phyloP scores from a whole-genome alignment of 2,797 vertebrate genomes.

The Borostomias antarcticus region DNA sequence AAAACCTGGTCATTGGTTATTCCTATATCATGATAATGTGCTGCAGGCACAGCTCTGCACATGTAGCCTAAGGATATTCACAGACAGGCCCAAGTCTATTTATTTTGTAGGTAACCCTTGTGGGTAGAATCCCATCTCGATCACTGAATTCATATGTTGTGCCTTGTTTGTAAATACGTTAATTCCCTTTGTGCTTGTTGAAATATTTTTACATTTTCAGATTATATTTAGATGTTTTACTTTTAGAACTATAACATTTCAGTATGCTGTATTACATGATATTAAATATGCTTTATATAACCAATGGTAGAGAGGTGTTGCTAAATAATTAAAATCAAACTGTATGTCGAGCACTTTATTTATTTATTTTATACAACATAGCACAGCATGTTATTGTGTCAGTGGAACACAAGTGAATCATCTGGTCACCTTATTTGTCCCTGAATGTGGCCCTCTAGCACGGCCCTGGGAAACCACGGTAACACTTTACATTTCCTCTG shows the following conservation, averaged over 20 bases:
- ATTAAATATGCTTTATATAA: conserved; percentile 47
- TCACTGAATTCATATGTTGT: conserved; percentile 24
- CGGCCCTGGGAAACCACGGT: not conserved
- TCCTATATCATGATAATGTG: not conserved
- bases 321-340: conserved; percentile 58
- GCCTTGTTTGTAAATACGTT: conserved; percentile 57
- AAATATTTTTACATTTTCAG: conserved; percentile 48
- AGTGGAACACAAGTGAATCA: conserved; percentile 22
- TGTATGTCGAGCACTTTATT: conserved; percentile 79
- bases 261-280: conserved; percentile 59
- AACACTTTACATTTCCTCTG: not conserved
- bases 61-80: not conserved
- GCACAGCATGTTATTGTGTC: conserved; percentile 47
- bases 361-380: conserved; percentile 77
- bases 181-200: conserved; percentile 22
- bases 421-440: conserved; percentile 1
- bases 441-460: not conserved
- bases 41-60: not conserved
- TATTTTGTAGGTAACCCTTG: not conserved
- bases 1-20: not conserved
- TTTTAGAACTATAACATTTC: conserved; percentile 39
- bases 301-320: conserved; percentile 49
- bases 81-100: not conserved
- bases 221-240: conserved; percentile 50
- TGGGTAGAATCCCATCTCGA: not conserved